Evolutionary conservation across 2,888 invertebrate genomes (phyloP), one percentile per base, ranked within the genome.

Genomic region (Blomia tropicalis): DNA sequence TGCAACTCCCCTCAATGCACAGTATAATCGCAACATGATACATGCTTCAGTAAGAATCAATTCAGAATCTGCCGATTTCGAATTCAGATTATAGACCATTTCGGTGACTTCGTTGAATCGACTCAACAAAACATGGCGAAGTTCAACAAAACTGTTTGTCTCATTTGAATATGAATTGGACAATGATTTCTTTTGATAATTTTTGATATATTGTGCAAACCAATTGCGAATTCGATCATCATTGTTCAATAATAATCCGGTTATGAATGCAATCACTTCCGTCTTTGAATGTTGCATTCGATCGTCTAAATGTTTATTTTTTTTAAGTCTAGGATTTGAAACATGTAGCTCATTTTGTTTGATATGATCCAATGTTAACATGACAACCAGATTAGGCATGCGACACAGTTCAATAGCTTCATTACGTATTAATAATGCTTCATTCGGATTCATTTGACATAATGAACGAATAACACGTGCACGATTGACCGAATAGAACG

Each of bases 121-220:
- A 30, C 32, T 47, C 7, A 64, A 31, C 1, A 65, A 36, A 47
- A 60, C 59, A 19, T 23, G 17, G 11, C 64, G 23, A 7, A 65
- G 61, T 22, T 41, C 36, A 23, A 47, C 5, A 1, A 65, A 31
- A 58, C 58, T 60, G n/a, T 61, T 53, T 32, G 32, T 29, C 22
- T 32, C 54, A 51, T 44, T 43, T 11, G 23, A 11, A n/a, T 25
- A 22, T 11, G 56, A 56, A n/a, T 2, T 2, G 4, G 25, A 11
- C 2, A 31, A 11, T 22, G 58, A 61, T 22, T 64, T 0, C 63
- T 87, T 87, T 70, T 89, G 88, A 0, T 87, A 84, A 69, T 85
- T 86, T 63, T 91, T 81, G 54, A 93, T 82, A 71, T 89, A 93
- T 70, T 86, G 80, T 1, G 90, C 88, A 74, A 93, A 90, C 93